Percentiles rank a stretch among this genome's conserved stretches.
These are phyloP conservation scores for Eriosoma lanigerum DNA, from an alignment of 1,140 invertebrate species.

Conservation along the genomic window DNA sequence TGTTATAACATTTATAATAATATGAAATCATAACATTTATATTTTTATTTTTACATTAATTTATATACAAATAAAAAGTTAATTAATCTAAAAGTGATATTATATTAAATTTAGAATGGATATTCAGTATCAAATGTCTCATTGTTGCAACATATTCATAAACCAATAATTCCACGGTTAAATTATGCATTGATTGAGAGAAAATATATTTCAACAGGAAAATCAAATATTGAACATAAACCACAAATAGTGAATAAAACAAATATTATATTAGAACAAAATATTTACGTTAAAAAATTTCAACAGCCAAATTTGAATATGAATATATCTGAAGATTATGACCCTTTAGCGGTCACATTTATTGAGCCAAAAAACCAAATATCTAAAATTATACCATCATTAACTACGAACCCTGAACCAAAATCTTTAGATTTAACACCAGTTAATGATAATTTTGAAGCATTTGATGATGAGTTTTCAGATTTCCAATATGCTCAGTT, in stretches of 20 bases:
- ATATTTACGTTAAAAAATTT: constrained; percentile 9
- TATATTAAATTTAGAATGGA: constrained; percentile 43
- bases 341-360: constrained; percentile 36
- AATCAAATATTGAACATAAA: constrained; percentile 19
- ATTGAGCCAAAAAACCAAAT: constrained; percentile 35
- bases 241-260: not conserved
- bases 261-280: not conserved
- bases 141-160: constrained; percentile 48
- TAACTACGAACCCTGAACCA: constrained; percentile 34
- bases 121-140: constrained; percentile 48
- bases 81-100: not conserved
- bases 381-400: not conserved
- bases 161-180: constrained; percentile 51
- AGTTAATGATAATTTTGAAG: constrained; percentile 34
- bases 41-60: no score
- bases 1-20: no score
- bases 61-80: no score
- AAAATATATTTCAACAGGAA: constrained; percentile 40
- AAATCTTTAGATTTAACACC: constrained; percentile 49
- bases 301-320: constrained; percentile 6
- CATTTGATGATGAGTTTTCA: constrained; percentile 56
- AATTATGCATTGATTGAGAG: constrained; percentile 48
- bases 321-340: constrained; percentile 1
- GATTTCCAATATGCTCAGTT: constrained; percentile 56
- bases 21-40: no score